These are phyloP conservation scores for Eriosoma lanigerum DNA, from an alignment of 1,140 invertebrate genomes.

Conservation along the genomic window DNA sequence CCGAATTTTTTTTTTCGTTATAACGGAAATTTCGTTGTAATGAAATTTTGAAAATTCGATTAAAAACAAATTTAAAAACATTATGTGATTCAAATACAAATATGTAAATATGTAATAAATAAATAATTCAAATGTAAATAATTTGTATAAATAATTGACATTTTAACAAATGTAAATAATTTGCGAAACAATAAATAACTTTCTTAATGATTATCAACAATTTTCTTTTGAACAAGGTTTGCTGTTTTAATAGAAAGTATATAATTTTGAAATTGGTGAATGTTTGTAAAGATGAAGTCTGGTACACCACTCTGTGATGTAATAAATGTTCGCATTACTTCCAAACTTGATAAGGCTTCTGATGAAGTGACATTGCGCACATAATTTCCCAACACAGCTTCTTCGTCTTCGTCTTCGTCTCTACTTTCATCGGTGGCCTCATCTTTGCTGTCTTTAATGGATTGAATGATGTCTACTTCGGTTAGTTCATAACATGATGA, in stretches of 20 bases:
- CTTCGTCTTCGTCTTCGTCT: neutral
- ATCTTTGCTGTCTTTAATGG: constrained; percentile 3
- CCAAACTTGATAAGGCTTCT: constrained; percentile 19
- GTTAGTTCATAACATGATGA: constrained; percentile 20
- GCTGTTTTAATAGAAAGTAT: constrained; percentile 13
- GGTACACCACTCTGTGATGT: constrained; percentile 9
- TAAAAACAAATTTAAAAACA: neutral
- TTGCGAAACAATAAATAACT: neutral
- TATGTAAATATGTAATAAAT: neutral
- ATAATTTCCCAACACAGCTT: neutral
- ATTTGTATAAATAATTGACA: too few relatives aligned
- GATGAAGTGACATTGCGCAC: constrained; percentile 20
- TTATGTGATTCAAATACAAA: neutral
- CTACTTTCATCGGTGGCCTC: constrained; percentile 9
- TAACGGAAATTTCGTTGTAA: neutral
- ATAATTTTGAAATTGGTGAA: constrained; percentile 26
- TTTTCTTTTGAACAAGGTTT: constrained; percentile 7
- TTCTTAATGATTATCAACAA: neutral
- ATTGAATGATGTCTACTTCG: constrained; percentile 10
- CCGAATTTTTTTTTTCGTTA: neutral
- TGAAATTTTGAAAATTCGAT: too few relatives aligned
- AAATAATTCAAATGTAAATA: constrained; percentile 13
- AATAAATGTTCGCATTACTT: constrained; percentile 14
- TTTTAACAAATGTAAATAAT: too few relatives aligned
- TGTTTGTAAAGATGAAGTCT: constrained; percentile 22